These are phyloP conservation scores for Monochamus alternatus DNA, from an alignment of 2,888 invertebrate genomes.

Conservation along the genomic window DNA sequence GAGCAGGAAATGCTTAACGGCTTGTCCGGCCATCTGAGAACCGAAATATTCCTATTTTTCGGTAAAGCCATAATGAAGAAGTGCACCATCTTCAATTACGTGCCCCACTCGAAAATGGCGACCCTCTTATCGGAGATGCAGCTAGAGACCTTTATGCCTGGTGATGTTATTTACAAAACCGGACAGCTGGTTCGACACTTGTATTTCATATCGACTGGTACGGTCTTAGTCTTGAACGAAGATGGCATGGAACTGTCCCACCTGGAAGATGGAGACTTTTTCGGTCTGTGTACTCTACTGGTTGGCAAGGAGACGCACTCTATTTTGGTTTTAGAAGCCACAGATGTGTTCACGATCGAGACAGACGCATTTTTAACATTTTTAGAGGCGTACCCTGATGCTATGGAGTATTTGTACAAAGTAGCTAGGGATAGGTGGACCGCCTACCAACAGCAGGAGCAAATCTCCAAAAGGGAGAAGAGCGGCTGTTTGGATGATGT, in stretches of 20 bases:
- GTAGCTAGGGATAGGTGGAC: not conserved
- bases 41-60: slow-evolving; percentile 71
- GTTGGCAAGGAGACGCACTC: slow-evolving; percentile 46
- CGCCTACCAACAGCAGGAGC: not conserved
- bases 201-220: slow-evolving; percentile 73
- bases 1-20: slow-evolving; percentile 67
- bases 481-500: too few relatives aligned
- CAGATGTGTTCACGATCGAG: slow-evolving; percentile 61
- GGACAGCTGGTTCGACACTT: slow-evolving; percentile 69
- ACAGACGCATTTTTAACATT: not conserved
- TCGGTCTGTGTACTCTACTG: slow-evolving; percentile 65
- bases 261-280: slow-evolving; percentile 73
- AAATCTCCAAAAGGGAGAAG: not conserved
- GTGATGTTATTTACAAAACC: slow-evolving; percentile 69
- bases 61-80: slow-evolving; percentile 71
- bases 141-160: slow-evolving; percentile 29
- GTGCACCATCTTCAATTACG: slow-evolving; percentile 69
- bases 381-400: not conserved
- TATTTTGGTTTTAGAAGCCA: slow-evolving; percentile 62
- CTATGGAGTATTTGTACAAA: not conserved
- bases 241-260: slow-evolving; percentile 72
- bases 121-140: slow-evolving; percentile 42
- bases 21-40: slow-evolving; percentile 64
- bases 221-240: slow-evolving; percentile 69
- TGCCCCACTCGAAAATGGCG: slow-evolving; percentile 67